Evolutionary conservation across 2,113 vertebrate species (phyloP), one percentile per base, ranked within the genome.

Genomic region (Grammomys surdaster): DNA sequence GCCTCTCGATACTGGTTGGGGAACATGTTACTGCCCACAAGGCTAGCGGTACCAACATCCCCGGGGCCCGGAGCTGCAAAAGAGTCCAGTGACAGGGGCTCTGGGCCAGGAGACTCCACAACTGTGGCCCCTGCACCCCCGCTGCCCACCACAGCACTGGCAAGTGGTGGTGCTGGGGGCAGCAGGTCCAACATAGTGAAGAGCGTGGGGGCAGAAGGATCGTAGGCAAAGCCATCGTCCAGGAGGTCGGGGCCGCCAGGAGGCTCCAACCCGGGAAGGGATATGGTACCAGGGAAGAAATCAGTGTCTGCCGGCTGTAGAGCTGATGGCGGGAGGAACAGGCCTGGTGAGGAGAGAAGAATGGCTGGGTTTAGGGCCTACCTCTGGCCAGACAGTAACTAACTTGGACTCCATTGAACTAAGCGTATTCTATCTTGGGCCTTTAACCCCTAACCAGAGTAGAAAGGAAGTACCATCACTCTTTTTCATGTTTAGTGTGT

Each of bases 21-120:
- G 31, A 98, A 98, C 96, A 98, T 97, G 85, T 98, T 98, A 95
- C 96, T 97, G 48, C 98, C 98, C 80, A 98, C 97, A 14, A 98
- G 95, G 80, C 97, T 88, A 36, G 85, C 85, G 0, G 85, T 88
- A 48, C 85, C 85, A 24, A 70, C 48, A 26, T 88, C 85, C 65
- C 65, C 85, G 2, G 85, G 85, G 51, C 85, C 85, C 1, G 67
- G 67, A 48, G 81, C 28, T 58, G 92, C 81, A 78, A 95, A 95
- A 0, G 97, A 88, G 88, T 98, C 96, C 94, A 98, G 73, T 1
- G 92, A 93, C 54, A 97, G 90, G 10, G 96, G 94, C 82, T 98
- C 97, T 0, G 97, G 82, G 76, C 93, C 94, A 0, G 96, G 58
- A 43, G 96, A 58, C 51, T 97, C 97, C 77, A 82, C 89, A 0